Evolutionary conservation across 2,113 vertebrate species (phyloP), one percentile per base, ranked within the genome.

Genomic region (Ramphastos sulfuratus): DNA sequence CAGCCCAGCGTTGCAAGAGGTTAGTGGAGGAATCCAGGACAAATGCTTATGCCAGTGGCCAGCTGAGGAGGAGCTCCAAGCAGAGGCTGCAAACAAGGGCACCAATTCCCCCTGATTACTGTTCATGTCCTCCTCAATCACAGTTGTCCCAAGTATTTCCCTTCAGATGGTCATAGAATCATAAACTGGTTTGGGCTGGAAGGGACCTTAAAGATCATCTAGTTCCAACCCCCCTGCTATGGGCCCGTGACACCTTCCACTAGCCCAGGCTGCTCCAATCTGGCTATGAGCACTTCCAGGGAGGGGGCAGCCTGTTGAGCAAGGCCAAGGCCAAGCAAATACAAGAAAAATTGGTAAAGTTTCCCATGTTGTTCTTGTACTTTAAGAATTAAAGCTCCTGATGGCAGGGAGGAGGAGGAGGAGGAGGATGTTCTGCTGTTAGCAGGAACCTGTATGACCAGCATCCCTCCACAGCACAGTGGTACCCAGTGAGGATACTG

Each of bases 1-100:
- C 3, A 0, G 55, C 63, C 19, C 55, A 71, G 69, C 8, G 35
- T 27, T 1, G 4, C 7, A 0, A 0, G 3, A 82, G n/a, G 55
- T 28, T 50, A 73, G 33, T 2, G 35, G 61, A 69, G 37, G 25
- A 87, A 66, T 50, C 65, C 56, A 71, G 77, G 61, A 20, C 30
- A 33, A 71, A 25, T 8, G 11, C 52, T 74, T 61, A 42, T 19
- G 12, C 20, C 7, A 6, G 30, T 0, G 24, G 21, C 72, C 65
- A 46, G 24, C 8, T 7, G 69, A 66, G 1, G 14, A 55, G 19
- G 9, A 50, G 19, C 82, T 60, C 56, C 67, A 23, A 46, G 63
- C 37, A 74, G 54, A 60, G 71, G 14, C 42, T n/a, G 44, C 42
- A 82, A 42, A 59, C 37, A 20, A n/a, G 61, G 59, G 59, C 64